Base-by-base conservation (phyloP, 2,888 invertebrate genomes). In the Augochlorella aurata region DNA sequence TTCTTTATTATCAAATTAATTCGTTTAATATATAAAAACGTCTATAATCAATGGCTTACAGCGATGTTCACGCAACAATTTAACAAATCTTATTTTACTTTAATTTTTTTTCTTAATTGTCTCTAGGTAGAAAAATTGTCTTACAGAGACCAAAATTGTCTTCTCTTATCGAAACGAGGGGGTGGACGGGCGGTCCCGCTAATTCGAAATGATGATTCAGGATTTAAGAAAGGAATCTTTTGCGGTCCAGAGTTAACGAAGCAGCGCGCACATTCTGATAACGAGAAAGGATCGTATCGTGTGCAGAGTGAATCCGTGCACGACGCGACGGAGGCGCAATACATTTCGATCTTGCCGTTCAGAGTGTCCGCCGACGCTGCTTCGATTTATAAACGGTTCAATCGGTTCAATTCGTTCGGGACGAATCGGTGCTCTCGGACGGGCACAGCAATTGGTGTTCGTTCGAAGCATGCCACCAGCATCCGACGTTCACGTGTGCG, bases 391-490 rank as follows among this genome's bases (percentile, higher is more conserved):
- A 69, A 50, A 18, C 18, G 54, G 44, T 70, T 44, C 18, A 68
- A 52, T 69, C 52, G 68, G 7, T 69, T 52, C 45, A 8, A 21
- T 63, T 54, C 52, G 47, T 2, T 9, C 49, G 66, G 38, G 73
- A 67, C 38, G 18, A 44, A 44, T 63, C 14, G 8, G 44, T 29
- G 10, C 12, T 50, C 61, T 21, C 76, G 66, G n/a, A 52, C 45
- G 74, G 24, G 24, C 58, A 24, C 58, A 58, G 58, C 29, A 63
- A 77, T 78, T 72, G 21, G 1, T 47, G 24, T 52, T 21, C 18
- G 44, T 68, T 45, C 38, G 21, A n/a, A 81, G 79, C 79, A 58
- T 70, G 74, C 54, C 45, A 65, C 69, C 81, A 61, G 80, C 63
- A 52, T 68, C 52, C 70, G 77, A 74, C 44, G 38, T 52, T 29